Evolutionary conservation across 2,888 invertebrate species (phyloP).

Genomic region (Xestia xanthographa): DNA sequence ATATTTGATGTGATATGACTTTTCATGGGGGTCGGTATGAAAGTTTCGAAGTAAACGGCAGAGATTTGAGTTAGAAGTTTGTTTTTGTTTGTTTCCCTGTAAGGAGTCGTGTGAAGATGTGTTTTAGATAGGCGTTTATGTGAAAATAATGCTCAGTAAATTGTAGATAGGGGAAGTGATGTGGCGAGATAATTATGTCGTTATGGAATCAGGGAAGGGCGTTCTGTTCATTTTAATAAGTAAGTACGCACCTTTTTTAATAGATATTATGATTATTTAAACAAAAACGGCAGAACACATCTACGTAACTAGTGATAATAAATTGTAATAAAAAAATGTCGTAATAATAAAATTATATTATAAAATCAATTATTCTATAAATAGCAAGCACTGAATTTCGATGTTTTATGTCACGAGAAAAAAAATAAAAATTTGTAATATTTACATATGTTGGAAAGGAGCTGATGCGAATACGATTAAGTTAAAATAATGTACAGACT

Average conservation of each 20-base stretch:
- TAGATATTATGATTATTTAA: neutral
- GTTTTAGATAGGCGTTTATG: constrained; percentile 53
- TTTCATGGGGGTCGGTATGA: constrained; percentile 37
- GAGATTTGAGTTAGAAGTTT: constrained; percentile 51
- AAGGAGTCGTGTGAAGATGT: constrained; percentile 32
- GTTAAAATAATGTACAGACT: constrained; percentile 65
- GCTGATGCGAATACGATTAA: constrained; percentile 70
- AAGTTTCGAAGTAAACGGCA: constrained; percentile 43
- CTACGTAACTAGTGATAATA: constrained; percentile 55
- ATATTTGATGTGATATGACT: constrained; percentile 59
- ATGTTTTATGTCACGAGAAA: constrained; percentile 86
- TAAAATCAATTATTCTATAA: constrained; percentile 81
- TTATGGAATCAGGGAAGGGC: constrained; percentile 12
- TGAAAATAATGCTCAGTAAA: constrained; percentile 63
- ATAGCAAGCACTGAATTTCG: constrained; percentile 89
- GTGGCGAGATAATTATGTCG: constrained; percentile 25
- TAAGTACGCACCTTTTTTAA: neutral
- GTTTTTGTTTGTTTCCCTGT: constrained; percentile 37
- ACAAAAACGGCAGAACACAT: constrained; percentile 41
- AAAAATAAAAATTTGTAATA: constrained; percentile 83
- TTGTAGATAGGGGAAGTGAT: constrained; percentile 47
- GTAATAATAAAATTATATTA: constrained; percentile 63
- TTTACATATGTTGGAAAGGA: constrained; percentile 83
- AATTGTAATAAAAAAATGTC: constrained; percentile 62
- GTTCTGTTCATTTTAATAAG: constrained; percentile 19